Base-by-base conservation (phyloP, 2,797 vertebrate species). In the Mastacembelus armatus region DNA sequence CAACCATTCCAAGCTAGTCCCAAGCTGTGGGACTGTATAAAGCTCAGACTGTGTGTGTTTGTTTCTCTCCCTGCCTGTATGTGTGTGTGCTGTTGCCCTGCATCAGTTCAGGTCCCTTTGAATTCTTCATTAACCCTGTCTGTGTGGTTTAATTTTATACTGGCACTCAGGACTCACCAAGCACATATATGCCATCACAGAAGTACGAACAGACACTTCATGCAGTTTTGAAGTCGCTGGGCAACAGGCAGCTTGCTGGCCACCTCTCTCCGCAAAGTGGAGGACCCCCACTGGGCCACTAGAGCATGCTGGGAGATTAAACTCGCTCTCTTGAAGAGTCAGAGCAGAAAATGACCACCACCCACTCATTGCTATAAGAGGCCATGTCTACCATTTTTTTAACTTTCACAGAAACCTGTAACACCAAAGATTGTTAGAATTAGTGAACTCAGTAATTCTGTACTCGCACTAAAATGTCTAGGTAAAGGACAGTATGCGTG, bases 231-330 rank as follows among this genome's bases (percentile, higher is more conserved):
- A 77, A 85, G 69, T 84, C 67, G 38, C 80, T 69, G 70, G 54
- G 83, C 74, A 85, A 88, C 76, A 67, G 52, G 58, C 83, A 75
- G 68, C 74, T 72, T 4, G 5, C 66, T 64, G 64, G 62, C 71
- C 69, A 74, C 64, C 64, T 78, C 74, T 69, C 50, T 80, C 50
- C 49, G 73, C 47, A 76, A 80, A 80, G 66, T 84, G 56, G 68
- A 86, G 64, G 74, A 81, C 71, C 73, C 87, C 78, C 43, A 0
- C 76, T 77, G 78, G 67, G 69, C 64, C 73, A 65, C 76, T 75
- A 61, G 57, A 78, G 80, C 74, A 71, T 74, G 80, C 71, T 84
- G 72, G 61, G 77, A 87, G 70, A 86, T 69, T 83, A 75, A 67
- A 19, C 40, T 63, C 43, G 48, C 49, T 78, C 44, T 77, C 38